These are phyloP conservation scores for Rhizoglyphus robini DNA, from an alignment of 1,140 invertebrate genomes.

Conservation along the genomic window DNA sequence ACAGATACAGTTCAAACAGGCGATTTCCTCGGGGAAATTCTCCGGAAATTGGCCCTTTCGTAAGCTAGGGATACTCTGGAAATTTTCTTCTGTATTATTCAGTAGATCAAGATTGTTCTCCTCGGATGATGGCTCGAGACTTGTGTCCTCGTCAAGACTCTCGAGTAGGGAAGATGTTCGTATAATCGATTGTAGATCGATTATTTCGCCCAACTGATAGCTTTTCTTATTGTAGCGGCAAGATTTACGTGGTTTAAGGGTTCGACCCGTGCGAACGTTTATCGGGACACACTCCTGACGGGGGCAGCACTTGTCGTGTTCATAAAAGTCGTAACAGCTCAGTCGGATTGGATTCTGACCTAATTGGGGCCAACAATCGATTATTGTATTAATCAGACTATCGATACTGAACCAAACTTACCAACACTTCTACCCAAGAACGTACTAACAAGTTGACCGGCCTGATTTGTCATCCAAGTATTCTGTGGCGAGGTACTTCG, in stretches of 20 bases:
- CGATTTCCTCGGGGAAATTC: conserved; percentile 25
- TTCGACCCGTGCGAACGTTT: neutral
- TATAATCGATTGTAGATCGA: neutral
- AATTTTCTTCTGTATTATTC: too few species aligned
- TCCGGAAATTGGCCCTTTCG: neutral
- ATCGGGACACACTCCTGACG: conserved; percentile 4
- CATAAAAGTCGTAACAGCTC: conserved; percentile 13
- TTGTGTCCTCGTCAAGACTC: too few species aligned
- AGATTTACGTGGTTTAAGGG: neutral
- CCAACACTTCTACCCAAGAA: neutral
- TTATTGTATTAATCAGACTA: too few species aligned
- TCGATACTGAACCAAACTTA: neutral
- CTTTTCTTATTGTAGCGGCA: conserved; percentile 21
- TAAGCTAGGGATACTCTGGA: neutral
- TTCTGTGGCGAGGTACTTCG: neutral
- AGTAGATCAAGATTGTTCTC: too few species aligned
- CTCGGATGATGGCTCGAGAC: neutral
- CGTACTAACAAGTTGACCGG: neutral
- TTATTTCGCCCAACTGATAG: conserved; percentile 25
- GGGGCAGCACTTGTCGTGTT: conserved; percentile 16
- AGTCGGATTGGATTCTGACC: neutral
- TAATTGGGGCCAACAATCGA: neutral
- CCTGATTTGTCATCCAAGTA: neutral
- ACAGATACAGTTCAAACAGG: conserved; percentile 24
- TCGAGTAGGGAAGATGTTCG: neutral